These are phyloP conservation scores for Rattus norvegicus DNA, from an alignment of 2,113 vertebrate species.

Conservation along the genomic window GRCr8 NC_086031.1:69940001-69940500, in stretches of 20 bases:
- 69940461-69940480: slow-evolving; percentile 89
- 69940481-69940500: not conserved
- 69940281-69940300: slow-evolving; percentile 88
- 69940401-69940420: slow-evolving; percentile 92
- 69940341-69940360: slow-evolving; percentile 90
- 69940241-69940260: too few species aligned
- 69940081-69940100: not conserved
- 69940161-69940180: not conserved
- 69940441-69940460: slow-evolving; percentile 92
- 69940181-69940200: not conserved
- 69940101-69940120: not conserved
- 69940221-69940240: not conserved
- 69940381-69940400: slow-evolving; percentile 96
- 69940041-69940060: not conserved
- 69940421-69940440: slow-evolving; percentile 91
- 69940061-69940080: slow-evolving; percentile 19
- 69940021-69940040: not conserved
- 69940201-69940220: not conserved
- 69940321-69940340: slow-evolving; percentile 88
- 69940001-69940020: not conserved
- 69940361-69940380: slow-evolving; percentile 91
- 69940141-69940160: not conserved
- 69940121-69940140: not conserved
- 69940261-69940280: slow-evolving; percentile 79
- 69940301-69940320: slow-evolving; percentile 90